phyloP scores from a whole-genome alignment of 2,888 invertebrate species.

The Ceraclea dissimilis region DNA sequence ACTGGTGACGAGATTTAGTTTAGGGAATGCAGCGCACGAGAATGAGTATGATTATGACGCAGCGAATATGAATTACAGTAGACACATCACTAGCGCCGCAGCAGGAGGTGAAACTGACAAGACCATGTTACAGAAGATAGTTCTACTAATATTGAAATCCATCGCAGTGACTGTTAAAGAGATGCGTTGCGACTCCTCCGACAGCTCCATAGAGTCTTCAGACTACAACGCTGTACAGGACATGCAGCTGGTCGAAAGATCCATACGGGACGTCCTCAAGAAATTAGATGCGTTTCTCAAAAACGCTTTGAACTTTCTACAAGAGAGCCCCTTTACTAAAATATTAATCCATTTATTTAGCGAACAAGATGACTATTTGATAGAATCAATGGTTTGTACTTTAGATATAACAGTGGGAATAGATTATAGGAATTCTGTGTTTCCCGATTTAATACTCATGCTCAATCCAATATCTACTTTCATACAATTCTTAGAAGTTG shows the following conservation, averaged over 20 bases:
- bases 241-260: constrained; percentile 80
- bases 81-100: background rate
- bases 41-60: background rate
- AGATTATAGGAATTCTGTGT: constrained; percentile 72
- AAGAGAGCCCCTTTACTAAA: constrained; percentile 80
- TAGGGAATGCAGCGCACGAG: constrained; percentile 33
- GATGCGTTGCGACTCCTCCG: constrained; percentile 78
- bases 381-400: constrained; percentile 88
- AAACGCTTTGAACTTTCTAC: constrained; percentile 73
- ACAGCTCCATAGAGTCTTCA: constrained; percentile 76
- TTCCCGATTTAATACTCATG: constrained; percentile 72
- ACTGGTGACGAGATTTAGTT: constrained; percentile 36
- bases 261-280: constrained; percentile 73
- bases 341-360: constrained; percentile 82
- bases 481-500: constrained; percentile 75
- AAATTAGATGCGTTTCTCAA: constrained; percentile 79
- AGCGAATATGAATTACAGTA: background rate
- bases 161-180: constrained; percentile 87
- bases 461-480: constrained; percentile 82
- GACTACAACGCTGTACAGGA: constrained; percentile 83
- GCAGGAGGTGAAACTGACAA: constrained; percentile 53
- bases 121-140: constrained; percentile 78
- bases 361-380: constrained; percentile 85
- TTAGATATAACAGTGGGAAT: constrained; percentile 82
- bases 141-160: constrained; percentile 78